phyloP scores from a whole-genome alignment of 2,888 invertebrate genomes.

The Ichneumon xanthorius region DNA sequence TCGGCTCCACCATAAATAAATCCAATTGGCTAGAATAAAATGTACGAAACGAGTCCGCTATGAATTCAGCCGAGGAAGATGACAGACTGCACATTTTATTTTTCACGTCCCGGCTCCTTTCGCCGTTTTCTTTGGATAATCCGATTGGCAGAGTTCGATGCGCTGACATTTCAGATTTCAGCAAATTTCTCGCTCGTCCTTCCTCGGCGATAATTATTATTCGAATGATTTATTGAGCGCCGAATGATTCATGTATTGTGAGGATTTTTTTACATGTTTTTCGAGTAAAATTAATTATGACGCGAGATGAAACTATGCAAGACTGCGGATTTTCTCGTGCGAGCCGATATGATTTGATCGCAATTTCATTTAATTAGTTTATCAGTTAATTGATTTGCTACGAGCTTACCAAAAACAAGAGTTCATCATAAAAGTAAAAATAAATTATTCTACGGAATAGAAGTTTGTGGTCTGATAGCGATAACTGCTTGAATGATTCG shows the following conservation, averaged over 20 bases:
- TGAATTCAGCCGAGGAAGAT: conserved; percentile 68
- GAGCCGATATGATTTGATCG: no score
- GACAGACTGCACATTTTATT: conserved; percentile 74
- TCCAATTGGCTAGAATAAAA: conserved; percentile 80
- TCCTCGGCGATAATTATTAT: background rate
- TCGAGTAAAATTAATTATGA: background rate
- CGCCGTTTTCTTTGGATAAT: conserved; percentile 70
- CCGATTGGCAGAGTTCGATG: conserved; percentile 67
- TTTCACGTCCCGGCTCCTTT: conserved; percentile 7
- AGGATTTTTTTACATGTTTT: background rate
- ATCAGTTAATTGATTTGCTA: no score
- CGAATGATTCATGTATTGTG: background rate
- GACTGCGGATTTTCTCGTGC: no score
- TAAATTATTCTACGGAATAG: no score
- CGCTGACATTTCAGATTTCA: background rate
- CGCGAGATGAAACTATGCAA: no score
- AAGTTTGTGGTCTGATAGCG: no score
- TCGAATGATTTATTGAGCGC: conserved; percentile 14
- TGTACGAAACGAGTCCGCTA: conserved; percentile 74
- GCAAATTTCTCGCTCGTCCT: background rate
- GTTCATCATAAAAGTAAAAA: no score
- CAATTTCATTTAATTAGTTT: no score
- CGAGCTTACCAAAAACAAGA: no score
- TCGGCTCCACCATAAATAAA: conserved; percentile 77
- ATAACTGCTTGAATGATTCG: no score